Percentiles rank a stretch among this genome's conserved stretches.
These are phyloP conservation scores for Odontamblyopus rebecca DNA, from an alignment of 2,797 vertebrate species.

Conservation along the genomic window DNA sequence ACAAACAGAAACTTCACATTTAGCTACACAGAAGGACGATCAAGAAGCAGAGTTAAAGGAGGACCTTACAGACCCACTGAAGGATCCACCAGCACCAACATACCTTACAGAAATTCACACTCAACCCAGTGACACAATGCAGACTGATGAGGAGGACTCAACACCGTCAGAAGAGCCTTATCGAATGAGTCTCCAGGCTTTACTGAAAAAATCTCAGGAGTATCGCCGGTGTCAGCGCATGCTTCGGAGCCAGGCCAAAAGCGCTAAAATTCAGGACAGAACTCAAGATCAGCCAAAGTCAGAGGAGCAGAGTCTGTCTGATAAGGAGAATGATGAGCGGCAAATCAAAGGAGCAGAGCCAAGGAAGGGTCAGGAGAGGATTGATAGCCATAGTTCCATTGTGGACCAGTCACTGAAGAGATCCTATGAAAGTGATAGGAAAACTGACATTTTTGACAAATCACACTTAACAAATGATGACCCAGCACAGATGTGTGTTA, in stretches of 20 bases:
- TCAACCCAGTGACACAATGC: conserved; percentile 29
- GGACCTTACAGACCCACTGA: conserved; percentile 20
- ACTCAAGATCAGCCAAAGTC: conserved; percentile 41
- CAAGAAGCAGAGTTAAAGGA: conserved; percentile 18
- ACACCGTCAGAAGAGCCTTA: conserved; percentile 69
- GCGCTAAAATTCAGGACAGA: conserved; percentile 55
- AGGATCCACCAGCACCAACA: conserved; percentile 13
- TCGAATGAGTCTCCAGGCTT: conserved; percentile 85
- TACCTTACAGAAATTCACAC: conserved; percentile 17
- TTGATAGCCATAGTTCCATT: conserved; percentile 13
- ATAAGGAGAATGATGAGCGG: conserved; percentile 87
- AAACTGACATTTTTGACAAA: conserved; percentile 8
- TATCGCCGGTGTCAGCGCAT: conserved; percentile 77
- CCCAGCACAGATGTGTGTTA: conserved; percentile 8
- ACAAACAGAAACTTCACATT: conserved; percentile 2
- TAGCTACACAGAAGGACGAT: conserved; percentile 6
- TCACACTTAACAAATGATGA: conserved; percentile 14
- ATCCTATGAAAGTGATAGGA: conserved; percentile 25
- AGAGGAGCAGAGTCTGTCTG: conserved; percentile 75
- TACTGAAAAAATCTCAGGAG: conserved; percentile 92
- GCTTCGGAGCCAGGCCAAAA: conserved; percentile 71
- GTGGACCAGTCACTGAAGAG: conserved; percentile 34
- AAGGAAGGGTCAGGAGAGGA: conserved; percentile 53
- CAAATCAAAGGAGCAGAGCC: conserved; percentile 38
- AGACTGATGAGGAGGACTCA: conserved; percentile 18